Evolutionary conservation across 2,888 invertebrate species (phyloP).

Genomic region (Acleris holmiana): DNA sequence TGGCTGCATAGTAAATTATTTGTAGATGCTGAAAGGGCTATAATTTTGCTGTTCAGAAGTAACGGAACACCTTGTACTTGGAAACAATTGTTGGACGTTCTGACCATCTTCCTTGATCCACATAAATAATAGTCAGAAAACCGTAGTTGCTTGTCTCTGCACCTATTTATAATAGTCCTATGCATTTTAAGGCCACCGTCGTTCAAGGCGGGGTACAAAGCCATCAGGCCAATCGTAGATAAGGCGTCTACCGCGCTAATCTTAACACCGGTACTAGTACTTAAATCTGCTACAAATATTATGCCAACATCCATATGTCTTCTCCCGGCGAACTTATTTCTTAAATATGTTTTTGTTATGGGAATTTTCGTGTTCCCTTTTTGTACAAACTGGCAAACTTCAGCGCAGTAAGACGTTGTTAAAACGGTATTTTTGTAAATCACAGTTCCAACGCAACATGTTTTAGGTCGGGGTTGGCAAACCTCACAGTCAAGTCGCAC

Average conservation of each 20-base stretch:
- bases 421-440: slow-evolving; percentile 25
- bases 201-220: slow-evolving; percentile 17
- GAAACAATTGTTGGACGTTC: slow-evolving; percentile 9
- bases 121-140: slow-evolving; percentile 15
- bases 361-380: slow-evolving; percentile 16
- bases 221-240: slow-evolving; percentile 21
- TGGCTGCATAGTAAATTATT: slow-evolving; percentile 18
- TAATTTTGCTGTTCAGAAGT: slow-evolving; percentile 18
- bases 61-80: slow-evolving; percentile 28
- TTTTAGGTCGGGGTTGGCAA: background rate
- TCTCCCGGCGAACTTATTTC: background rate
- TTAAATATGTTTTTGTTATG: slow-evolving; percentile 7
- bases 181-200: slow-evolving; percentile 19
- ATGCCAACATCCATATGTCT: background rate
- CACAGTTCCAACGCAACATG: slow-evolving; percentile 27
- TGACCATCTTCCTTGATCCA: background rate
- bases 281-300: slow-evolving; percentile 3
- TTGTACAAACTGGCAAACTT: slow-evolving; percentile 17
- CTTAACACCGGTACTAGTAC: slow-evolving; percentile 8
- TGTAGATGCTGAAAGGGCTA: slow-evolving; percentile 15
- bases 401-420: slow-evolving; percentile 28
- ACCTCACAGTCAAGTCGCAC: background rate
- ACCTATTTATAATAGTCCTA: slow-evolving; percentile 8
- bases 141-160: slow-evolving; percentile 6
- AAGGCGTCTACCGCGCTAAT: slow-evolving; percentile 4